These are phyloP conservation scores for Miniopterus natalensis DNA, from an alignment of 2,113 vertebrate genomes.

Conservation along the genomic window DNA sequence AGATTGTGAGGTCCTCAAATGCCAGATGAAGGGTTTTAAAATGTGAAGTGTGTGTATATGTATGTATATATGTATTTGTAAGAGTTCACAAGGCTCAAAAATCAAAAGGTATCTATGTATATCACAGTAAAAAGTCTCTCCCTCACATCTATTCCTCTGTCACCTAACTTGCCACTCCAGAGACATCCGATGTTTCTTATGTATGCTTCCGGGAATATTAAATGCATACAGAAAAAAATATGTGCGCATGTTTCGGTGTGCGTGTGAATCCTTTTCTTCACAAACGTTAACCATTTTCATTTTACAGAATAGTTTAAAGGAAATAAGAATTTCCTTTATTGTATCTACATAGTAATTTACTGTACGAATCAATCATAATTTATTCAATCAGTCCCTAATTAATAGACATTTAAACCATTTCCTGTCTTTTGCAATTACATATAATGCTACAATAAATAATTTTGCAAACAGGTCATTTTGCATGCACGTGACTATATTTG, in stretches of 20 bases:
- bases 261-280: background rate
- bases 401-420: background rate
- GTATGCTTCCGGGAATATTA: background rate
- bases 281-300: slow-evolving; percentile 22
- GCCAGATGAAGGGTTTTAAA: background rate
- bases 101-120: background rate
- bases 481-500: background rate
- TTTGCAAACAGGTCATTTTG: background rate
- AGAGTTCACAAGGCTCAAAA: slow-evolving; percentile 26
- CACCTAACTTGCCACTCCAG: background rate
- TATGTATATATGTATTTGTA: background rate
- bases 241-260: background rate
- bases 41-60: background rate
- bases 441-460: slow-evolving; percentile 5
- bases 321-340: background rate
- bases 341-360: background rate
- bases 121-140: background rate
- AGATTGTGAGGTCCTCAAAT: background rate
- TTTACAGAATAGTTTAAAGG: slow-evolving; percentile 34
- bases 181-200: background rate
- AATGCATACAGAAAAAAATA: background rate
- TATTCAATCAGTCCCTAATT: background rate
- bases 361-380: background rate
- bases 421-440: slow-evolving; percentile 9
- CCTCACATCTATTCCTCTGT: background rate